Base-by-base conservation (phyloP, 2,888 invertebrate species). In the Camptogramma bilineatum region DNA sequence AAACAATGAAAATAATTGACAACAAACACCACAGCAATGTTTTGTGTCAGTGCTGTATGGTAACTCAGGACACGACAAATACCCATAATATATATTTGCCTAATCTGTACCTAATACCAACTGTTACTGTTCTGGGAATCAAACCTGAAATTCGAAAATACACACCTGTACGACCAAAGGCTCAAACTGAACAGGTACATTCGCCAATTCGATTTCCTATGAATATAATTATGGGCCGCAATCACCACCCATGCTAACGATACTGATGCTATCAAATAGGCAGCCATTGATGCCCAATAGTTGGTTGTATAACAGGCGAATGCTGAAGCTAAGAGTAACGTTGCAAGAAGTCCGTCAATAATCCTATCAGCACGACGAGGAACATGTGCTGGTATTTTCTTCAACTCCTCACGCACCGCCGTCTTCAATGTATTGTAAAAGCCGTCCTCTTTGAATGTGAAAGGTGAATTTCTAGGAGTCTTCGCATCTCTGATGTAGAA, bases 201-300 rank as follows among this genome's bases (percentile, higher is more conserved):
- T n/a, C 66, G 58, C 66, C 66, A 66, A 55, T 66, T 66, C 0
- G 58, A 44, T 54, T 62, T 66, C 17, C 58, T 94, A 79, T 97
- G 97, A 73, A 97, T 95, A 78, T 95, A 97, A 81, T 97, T 97
- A 80, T 97, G 97, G 0, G 95, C 94, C 1, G 94, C 92, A 10
- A 96, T 93, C 0, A 94, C 87, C 0, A 94, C 88, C 91, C 95
- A 94, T 0, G 94, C 89, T 1, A 97, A 80, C 1, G 94, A 85
- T 2, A 94, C 59, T 0, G 95, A 96, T 18, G 95, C 93, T 24
- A 95, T 44, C 13, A 88, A 56, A 51, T 89, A 94, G 44, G 91
- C 80, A 9, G 76, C 55, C 44, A 73, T 81, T 0, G 73, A 76
- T n/a, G 78, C 66, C 71, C 76, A 81, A 72, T 71, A 75, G 57